Conservation (phyloP, 2,113 vertebrate species). For the Ceyx cyanopectus region DNA sequence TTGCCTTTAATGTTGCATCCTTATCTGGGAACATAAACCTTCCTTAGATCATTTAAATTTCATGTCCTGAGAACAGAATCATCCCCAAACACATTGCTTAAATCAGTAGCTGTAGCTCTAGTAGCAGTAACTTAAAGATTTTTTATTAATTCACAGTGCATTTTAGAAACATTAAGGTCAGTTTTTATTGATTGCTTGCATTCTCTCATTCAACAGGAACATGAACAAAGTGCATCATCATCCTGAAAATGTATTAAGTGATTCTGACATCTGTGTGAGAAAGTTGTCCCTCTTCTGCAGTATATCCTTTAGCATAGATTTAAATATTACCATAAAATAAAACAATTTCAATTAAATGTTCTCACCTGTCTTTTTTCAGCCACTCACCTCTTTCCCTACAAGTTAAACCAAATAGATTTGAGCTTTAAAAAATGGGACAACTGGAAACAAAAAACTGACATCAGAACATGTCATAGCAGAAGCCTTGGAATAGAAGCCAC, state of each 20-base stretch:
- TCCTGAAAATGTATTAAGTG: not conserved
- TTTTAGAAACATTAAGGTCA: not conserved
- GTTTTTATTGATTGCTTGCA: not conserved
- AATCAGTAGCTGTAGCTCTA: not conserved
- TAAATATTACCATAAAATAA: not conserved
- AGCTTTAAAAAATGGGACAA: not conserved
- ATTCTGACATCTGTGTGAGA: not conserved
- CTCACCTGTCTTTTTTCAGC: not conserved
- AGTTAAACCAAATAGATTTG: not conserved
- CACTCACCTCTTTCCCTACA: not conserved
- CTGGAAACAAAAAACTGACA: not conserved
- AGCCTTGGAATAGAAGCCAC: not conserved
- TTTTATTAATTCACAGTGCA: not conserved
- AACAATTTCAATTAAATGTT: not conserved
- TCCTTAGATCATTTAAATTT: not conserved
- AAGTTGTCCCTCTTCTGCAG: not conserved
- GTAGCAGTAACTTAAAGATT: not conserved
- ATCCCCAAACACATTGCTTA: not conserved
- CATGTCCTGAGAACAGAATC: not conserved
- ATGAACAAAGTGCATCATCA: not conserved
- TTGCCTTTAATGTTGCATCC: not conserved
- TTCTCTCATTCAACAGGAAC: accelerated
- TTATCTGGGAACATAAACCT: not conserved
- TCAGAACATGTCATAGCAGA: not conserved
- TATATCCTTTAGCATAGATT: not conserved